Evolutionary conservation across 2,888 invertebrate species (phyloP).

Genomic region (Brachynemurus nebulosus): DNA sequence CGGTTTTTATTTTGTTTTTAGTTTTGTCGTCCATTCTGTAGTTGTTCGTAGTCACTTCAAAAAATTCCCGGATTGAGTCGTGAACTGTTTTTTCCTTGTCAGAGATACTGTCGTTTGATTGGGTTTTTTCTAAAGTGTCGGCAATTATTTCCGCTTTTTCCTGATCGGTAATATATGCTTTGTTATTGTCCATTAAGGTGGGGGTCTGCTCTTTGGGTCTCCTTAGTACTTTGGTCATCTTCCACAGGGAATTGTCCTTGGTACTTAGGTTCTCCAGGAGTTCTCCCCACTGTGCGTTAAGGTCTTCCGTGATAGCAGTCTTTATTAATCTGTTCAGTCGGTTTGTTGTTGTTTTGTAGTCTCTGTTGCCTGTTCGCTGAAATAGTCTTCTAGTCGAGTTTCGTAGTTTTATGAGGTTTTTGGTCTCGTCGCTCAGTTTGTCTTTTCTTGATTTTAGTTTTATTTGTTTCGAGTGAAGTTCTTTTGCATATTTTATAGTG

Average conservation of each 20-base stretch:
- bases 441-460: slow-evolving; percentile 1
- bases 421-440: neutral
- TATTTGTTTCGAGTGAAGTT: neutral
- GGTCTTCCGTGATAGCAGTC: slow-evolving; percentile 1
- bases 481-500: neutral
- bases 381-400: neutral
- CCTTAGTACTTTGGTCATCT: slow-evolving; percentile 3
- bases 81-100: neutral
- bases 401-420: slow-evolving; percentile 5
- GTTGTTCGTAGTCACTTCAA: neutral
- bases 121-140: neutral
- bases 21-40: neutral
- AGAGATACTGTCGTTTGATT: neutral
- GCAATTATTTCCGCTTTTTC: neutral
- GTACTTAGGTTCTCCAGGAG: slow-evolving; percentile 11
- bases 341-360: neutral
- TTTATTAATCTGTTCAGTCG: neutral
- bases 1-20: neutral
- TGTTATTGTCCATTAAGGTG: neutral
- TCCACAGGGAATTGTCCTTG: slow-evolving; percentile 10
- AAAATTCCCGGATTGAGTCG: neutral
- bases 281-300: slow-evolving; percentile 11
- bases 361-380: neutral
- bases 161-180: neutral
- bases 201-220: slow-evolving; percentile 4